phyloP scores from a whole-genome alignment of 2,888 invertebrate species.

The Erebia palarica region DNA sequence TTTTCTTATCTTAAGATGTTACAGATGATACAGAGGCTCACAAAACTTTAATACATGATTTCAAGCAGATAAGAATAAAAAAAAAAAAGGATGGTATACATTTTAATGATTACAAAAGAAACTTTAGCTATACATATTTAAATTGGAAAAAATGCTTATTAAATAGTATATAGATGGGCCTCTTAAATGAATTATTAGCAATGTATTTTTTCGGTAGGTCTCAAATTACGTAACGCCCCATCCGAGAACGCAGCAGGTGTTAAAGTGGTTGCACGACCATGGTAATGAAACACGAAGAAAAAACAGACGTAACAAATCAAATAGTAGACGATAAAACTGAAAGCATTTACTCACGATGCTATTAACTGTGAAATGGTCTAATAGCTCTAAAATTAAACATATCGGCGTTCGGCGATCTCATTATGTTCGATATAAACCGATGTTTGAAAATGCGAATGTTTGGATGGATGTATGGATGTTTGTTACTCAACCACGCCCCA shows the following conservation, averaged over 20 bases:
- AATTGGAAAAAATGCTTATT: not conserved
- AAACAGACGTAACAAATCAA: slow-evolving; percentile 12
- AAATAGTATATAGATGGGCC: not conserved
- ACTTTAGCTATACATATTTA: not conserved
- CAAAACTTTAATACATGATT: not conserved
- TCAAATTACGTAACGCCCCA: slow-evolving; percentile 14
- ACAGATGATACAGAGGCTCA: no score
- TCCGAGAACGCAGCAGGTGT: slow-evolving; percentile 19
- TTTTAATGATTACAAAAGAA: no score
- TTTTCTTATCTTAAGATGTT: no score
- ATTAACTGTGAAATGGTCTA: slow-evolving; percentile 24
- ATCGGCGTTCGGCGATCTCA: slow-evolving; percentile 12
- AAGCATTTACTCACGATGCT: slow-evolving; percentile 34
- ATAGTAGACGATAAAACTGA: slow-evolving; percentile 25
- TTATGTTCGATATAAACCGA: slow-evolving; percentile 3
- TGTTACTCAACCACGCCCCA: no score
- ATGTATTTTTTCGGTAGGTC: not conserved
- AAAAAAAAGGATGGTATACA: not conserved
- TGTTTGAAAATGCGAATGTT: no score
- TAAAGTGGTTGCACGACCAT: slow-evolving; percentile 6
- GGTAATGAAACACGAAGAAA: slow-evolving; percentile 5
- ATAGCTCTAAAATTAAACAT: not conserved
- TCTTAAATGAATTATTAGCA: not conserved
- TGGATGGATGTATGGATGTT: no score
- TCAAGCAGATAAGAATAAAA: not conserved